Evolutionary conservation across 2,113 vertebrate species (phyloP).

Genomic region (Cyanoderma ruficeps): DNA sequence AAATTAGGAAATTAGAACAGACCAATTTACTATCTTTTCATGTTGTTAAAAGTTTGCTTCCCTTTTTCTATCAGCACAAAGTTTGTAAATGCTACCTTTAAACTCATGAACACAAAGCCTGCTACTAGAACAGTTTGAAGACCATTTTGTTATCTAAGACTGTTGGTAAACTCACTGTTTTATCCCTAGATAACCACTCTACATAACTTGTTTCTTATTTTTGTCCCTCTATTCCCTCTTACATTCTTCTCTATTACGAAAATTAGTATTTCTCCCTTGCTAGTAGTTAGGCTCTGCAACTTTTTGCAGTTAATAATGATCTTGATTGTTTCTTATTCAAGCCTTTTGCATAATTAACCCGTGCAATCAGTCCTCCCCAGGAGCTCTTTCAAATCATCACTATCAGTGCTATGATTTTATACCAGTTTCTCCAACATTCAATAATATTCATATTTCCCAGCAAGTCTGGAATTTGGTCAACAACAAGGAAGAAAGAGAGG

Average conservation of each 20-base stretch:
- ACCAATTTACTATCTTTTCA: neutral
- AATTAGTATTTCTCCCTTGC: neutral
- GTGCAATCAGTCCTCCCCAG: neutral
- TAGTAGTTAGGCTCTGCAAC: neutral
- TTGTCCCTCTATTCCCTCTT: neutral
- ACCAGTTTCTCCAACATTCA: neutral
- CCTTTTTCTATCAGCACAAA: neutral
- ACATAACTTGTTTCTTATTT: neutral
- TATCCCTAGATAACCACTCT: neutral
- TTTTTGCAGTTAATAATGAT: neutral
- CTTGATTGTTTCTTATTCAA: neutral
- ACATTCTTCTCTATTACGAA: neutral
- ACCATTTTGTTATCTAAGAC: neutral
- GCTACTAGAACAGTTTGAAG: neutral
- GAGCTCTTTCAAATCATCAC: neutral
- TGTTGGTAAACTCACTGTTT: neutral
- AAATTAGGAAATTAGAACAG: neutral
- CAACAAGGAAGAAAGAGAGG: neutral
- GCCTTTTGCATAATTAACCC: neutral
- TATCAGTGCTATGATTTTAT: neutral
- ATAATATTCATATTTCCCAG: neutral
- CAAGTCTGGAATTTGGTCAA: neutral
- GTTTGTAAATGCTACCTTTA: neutral
- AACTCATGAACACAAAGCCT: neutral
- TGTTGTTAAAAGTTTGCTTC: neutral